Percentiles rank a stretch among this genome's conserved stretches.
phyloP scores from a whole-genome alignment of 1,140 invertebrate genomes.

The Popillia japonica region DNA sequence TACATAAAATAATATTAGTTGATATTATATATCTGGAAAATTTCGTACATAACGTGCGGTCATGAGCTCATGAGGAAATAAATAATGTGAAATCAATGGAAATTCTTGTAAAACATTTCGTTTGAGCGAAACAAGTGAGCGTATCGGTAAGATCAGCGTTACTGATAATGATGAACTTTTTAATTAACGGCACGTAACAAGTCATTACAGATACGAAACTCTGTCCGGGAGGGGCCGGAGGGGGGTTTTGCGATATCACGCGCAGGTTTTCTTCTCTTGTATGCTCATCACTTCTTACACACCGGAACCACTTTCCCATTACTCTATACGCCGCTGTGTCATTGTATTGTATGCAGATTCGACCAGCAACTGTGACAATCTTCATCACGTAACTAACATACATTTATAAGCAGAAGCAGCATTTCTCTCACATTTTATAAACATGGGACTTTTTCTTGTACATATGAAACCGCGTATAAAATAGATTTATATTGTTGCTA shows the following conservation, averaged over 20 bases:
- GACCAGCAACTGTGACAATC: slow-evolving; percentile 59
- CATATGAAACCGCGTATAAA: too few relatives aligned
- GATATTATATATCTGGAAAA: slow-evolving; percentile 18
- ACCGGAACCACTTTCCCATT: slow-evolving; percentile 57
- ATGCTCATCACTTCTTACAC: slow-evolving; percentile 28
- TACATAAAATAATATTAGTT: background rate
- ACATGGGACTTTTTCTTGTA: slow-evolving; percentile 29
- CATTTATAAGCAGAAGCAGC: too few relatives aligned
- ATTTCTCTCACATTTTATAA: slow-evolving; percentile 33
- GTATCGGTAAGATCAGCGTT: slow-evolving; percentile 34
- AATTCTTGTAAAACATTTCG: slow-evolving; percentile 35
- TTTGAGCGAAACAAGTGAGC: slow-evolving; percentile 33
- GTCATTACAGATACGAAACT: slow-evolving; percentile 56
- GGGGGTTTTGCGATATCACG: background rate
- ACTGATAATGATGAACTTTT: slow-evolving; percentile 51
- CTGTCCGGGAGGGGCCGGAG: background rate
- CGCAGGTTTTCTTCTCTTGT: background rate
- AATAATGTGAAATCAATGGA: background rate
- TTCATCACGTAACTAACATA: slow-evolving; percentile 46
- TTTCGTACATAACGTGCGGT: too few relatives aligned
- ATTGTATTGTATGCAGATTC: slow-evolving; percentile 60
- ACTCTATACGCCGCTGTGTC: too few relatives aligned
- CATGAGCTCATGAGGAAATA: slow-evolving; percentile 9
- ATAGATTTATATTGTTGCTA: background rate
- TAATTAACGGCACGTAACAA: slow-evolving; percentile 60